Evolutionary conservation across 1,140 invertebrate genomes (phyloP), one percentile per base, ranked within the genome.

Genomic region (Lasioglossum baleicum): DNA sequence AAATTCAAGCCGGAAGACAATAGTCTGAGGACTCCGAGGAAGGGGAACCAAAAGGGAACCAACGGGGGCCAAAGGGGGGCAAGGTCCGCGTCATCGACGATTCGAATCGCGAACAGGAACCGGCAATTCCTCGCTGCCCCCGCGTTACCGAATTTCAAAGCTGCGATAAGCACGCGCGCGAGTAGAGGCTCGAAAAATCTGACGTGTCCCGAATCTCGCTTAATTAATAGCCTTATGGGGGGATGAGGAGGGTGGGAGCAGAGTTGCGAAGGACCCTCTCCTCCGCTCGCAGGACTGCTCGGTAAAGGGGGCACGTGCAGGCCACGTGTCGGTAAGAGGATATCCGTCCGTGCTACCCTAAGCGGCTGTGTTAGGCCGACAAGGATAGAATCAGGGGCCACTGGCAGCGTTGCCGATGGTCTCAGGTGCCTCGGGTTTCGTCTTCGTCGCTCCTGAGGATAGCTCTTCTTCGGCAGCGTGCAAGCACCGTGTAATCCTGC

Each of bases 241-340:
- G 69, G 73, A 63, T 3, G 60, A 63, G 10, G 73, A 48, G 35
- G 71, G 66, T 35, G 72, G 65, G 26, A 58, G 42, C 48, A 31
- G 56, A 35, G 35, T 35, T 35, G 53, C 77, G 69, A 77, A 75
- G 82, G 68, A 48, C 82, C 85, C 77, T 83, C 70, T 66, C 68
- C 66, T 48, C 72, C 56, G 75, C 72, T 80, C 58, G 69, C 74
- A 74, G 79, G 83, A 89, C 87, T 66, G 81, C 79, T 80, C 74
- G 61, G 82, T 75, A 85, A 87, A 89, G 83, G 77, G 82, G 85
- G 88, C 91, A 91, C 91, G 91, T 92, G 91, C 86, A 83, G 74
- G 88, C 85, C 91, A 92, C 91, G 91, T 92, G 91, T 89, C 91
- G 82, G 90, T 92, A 92, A 92, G 91, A 92, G 91, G 91, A 92